A percentile compares a stretch with the other conserved stretches of the same genome.
phyloP scores from a whole-genome alignment of 2,888 invertebrate genomes.

The Andrena fulva region DNA sequence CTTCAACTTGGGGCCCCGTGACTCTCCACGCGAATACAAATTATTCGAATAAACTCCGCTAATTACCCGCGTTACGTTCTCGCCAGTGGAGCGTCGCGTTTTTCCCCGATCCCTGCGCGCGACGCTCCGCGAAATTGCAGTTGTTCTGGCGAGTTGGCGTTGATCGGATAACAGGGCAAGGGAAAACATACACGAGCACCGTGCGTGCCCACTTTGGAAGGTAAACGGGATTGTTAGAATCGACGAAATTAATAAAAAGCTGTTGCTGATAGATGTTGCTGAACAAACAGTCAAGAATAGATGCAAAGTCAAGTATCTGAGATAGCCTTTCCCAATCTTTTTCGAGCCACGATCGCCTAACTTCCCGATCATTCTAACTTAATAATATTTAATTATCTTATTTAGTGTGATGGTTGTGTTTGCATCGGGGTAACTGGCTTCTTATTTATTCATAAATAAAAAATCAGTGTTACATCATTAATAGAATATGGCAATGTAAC shows the following conservation, averaged over 20 bases:
- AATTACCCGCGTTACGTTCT: conserved; percentile 41
- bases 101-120: not conserved
- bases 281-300: too few relatives aligned
- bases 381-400: too few relatives aligned
- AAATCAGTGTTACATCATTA: too few relatives aligned
- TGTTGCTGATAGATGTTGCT: not conserved
- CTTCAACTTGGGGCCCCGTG: conserved; percentile 24
- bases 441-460: too few relatives aligned
- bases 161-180: conserved; percentile 25
- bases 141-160: conserved; percentile 5
- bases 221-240: not conserved
- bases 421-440: too few relatives aligned
- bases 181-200: not conserved
- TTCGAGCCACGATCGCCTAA: too few relatives aligned
- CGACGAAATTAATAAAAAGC: conserved; percentile 8
- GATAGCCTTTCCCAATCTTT: too few relatives aligned
- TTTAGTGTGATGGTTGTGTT: too few relatives aligned
- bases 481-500: too few relatives aligned
- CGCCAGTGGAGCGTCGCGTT: not conserved
- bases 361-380: too few relatives aligned
- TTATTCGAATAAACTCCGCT: conserved; percentile 48
- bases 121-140: conserved; percentile 4
- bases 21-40: conserved; percentile 34
- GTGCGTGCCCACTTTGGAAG: not conserved
- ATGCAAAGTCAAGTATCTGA: too few relatives aligned